These are phyloP conservation scores for Notechis scutatus DNA, from an alignment of 2,113 vertebrate species.

Conservation along the genomic window DNA sequence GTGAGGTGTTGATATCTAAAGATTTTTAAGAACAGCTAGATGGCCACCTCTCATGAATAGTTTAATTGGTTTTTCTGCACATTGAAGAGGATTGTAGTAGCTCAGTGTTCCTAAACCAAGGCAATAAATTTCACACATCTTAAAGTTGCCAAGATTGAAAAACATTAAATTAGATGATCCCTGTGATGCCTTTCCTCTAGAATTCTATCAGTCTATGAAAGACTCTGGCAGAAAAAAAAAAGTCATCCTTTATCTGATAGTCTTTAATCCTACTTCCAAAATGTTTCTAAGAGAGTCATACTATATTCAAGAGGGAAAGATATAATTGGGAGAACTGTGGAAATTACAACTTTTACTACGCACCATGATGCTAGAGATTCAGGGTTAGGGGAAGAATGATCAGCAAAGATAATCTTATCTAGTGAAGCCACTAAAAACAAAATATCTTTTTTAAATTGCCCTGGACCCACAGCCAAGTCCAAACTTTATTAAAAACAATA, in stretches of 20 bases:
- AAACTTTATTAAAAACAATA: conserved; percentile 49
- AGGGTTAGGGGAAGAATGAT: neutral
- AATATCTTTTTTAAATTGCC: conserved; percentile 54
- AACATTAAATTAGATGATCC: neutral
- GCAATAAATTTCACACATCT: neutral
- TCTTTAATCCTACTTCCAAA: conserved; percentile 73
- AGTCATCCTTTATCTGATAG: conserved; percentile 71
- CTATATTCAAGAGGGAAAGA: neutral
- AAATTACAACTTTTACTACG: conserved; percentile 34
- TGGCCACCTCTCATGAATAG: neutral
- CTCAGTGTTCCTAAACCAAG: neutral
- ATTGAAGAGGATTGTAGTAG: neutral
- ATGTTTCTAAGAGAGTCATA: conserved; percentile 59
- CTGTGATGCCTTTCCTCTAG: neutral
- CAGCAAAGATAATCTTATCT: conserved; percentile 39
- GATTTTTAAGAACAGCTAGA: neutral
- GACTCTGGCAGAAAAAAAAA: conserved; percentile 65
- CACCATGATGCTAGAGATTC: conserved; percentile 31
- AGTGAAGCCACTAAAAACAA: conserved; percentile 34
- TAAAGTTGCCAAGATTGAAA: neutral
- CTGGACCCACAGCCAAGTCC: conserved; percentile 46
- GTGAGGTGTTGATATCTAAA: neutral
- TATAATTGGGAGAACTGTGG: conserved; percentile 7
- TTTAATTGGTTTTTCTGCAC: neutral
- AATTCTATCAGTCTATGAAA: neutral